Percentiles rank a stretch among this genome's conserved stretches.
These are phyloP conservation scores for Clarias gariepinus DNA, from an alignment of 2,113 vertebrate species.

Conservation along the genomic window DNA sequence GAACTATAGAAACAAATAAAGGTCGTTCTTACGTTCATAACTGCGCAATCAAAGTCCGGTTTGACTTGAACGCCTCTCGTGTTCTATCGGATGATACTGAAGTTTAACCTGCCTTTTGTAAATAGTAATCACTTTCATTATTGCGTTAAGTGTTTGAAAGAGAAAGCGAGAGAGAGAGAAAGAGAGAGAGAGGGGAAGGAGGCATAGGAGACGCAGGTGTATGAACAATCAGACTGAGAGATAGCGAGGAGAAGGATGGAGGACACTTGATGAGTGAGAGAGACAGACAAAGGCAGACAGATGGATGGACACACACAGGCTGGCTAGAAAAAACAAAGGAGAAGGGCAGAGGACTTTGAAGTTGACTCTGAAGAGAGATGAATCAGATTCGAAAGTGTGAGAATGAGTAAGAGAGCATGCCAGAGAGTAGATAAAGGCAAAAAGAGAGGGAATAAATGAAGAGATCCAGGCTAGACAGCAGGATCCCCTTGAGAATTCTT, in stretches of 20 bases:
- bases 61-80: no score
- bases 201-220: not conserved
- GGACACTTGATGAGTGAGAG: not conserved
- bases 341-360: not conserved
- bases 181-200: not conserved
- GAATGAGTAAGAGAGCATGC: not conserved
- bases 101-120: not conserved
- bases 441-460: constrained; percentile 37
- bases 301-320: not conserved
- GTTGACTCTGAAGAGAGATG: constrained; percentile 30
- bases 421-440: constrained; percentile 17
- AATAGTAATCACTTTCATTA: not conserved
- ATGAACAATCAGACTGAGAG: not conserved
- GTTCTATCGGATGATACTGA: no score
- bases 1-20: no score
- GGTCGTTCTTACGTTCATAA: no score
- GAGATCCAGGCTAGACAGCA: constrained; percentile 10
- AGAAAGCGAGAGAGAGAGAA: not conserved
- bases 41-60: no score
- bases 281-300: not conserved
- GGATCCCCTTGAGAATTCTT: constrained; percentile 8
- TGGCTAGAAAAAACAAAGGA: constrained; percentile 1
- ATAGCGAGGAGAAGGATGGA: not conserved
- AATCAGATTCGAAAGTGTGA: constrained; percentile 17
- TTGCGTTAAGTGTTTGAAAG: not conserved